Evolutionary conservation across 2,888 invertebrate species (phyloP), one percentile per base, ranked within the genome.

Genomic region (Crossocerus cetratus): DNA sequence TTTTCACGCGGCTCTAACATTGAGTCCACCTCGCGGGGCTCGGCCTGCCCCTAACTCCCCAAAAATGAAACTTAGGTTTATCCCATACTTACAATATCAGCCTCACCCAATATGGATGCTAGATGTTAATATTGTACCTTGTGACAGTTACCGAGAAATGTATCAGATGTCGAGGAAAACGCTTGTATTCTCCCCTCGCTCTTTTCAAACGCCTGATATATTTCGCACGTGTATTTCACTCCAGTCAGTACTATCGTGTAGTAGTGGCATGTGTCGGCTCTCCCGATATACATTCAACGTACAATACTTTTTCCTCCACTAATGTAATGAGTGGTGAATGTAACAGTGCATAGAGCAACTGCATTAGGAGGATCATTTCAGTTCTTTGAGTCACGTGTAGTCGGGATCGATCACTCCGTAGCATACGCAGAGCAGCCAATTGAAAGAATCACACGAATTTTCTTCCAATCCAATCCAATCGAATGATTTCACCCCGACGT

Each of bases 21-120:
- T 94, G 86, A 93, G 94, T 84, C 93, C 93, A 77, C 89, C 90
- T 76, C 86, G 88, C 49, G 90, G 90, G 81, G 82, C 85, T 70
- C 87, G 89, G 83, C 86, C 88, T 84, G 93, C 95, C 77, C 96
- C 96, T 86, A 95, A 95, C 83, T 97, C 96, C 86, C 97, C 97
- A 77, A 97, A 97, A 92, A 95, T 97, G 94, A 97, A 97, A 92
- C 93, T 97, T 91, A 97, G 97, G 97, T 97, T 91, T 86, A 89
- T 87, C 79, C 84, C 76, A 81, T 79, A 81, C 69, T 86, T 81
- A 81, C 75, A 84, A 74, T 83, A 78, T 83, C 83, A 83, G 79
- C 82, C 73, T 76, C 82, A 81, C 74, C 80, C 78, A 78, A 75
- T 84, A 82, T 88, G 87, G 86, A 89, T 87, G 89, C 87, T 89